Conservation (phyloP, 2,888 invertebrate genomes). For the Agonum fuliginosum region DNA sequence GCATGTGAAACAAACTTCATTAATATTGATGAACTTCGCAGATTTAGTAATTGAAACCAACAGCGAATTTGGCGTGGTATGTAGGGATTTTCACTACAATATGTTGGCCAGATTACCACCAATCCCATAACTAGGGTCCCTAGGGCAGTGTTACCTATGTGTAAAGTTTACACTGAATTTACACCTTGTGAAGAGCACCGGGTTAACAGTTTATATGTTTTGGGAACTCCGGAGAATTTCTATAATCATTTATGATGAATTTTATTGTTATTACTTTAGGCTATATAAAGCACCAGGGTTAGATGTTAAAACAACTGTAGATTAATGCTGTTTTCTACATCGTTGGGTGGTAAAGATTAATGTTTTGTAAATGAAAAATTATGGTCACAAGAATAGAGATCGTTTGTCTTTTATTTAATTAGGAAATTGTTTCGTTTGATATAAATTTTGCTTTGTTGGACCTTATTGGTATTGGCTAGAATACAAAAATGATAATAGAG, state of each 20-base stretch:
- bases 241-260: neutral
- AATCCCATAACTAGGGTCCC: neutral
- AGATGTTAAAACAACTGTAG: neutral
- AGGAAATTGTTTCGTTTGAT: neutral
- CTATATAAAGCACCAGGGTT: too few species aligned
- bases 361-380: neutral
- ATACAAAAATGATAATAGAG: too few species aligned
- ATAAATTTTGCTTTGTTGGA: neutral
- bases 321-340: neutral
- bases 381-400: neutral
- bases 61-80: neutral
- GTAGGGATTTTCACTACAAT: neutral
- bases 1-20: neutral
- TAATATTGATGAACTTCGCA: neutral
- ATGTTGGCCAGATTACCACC: neutral
- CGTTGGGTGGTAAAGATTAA: neutral
- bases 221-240: neutral
- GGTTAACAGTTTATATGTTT: neutral
- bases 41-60: neutral
- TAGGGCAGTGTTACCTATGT: neutral
- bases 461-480: neutral
- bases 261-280: neutral
- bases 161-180: neutral
- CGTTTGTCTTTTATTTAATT: constrained; percentile 29
- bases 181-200: neutral